Evolutionary conservation across 2,888 invertebrate species (phyloP), one percentile per base, ranked within the genome.

Genomic region (Heliconius ismenius): DNA sequence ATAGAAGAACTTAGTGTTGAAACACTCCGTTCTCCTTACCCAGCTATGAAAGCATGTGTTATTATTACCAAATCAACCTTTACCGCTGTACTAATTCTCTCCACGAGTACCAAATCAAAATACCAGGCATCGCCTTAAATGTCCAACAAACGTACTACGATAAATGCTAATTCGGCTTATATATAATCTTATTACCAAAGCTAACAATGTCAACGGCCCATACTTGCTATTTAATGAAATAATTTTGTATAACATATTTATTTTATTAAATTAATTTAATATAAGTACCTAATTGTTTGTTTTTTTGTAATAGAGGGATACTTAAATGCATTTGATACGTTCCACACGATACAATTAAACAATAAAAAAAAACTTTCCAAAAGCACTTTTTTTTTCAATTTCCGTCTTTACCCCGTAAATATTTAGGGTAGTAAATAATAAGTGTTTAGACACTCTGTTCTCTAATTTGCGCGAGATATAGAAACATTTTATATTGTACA

Each of bases 91-190:
- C 36, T 73, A 62, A 73, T 73, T 62, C 62, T 24, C 13, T 39
- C 62, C 15, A 73, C 39, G 24, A 73, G 62, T 62, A 60, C 72
- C 74, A 67, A 78, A 78, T 76, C 73, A 76, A 75, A 78, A 78
- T 76, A 76, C 78, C 78, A 62, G 74, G 54, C 78, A 67, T 36
- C 63, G 54, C 75, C 70, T 78, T 73, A 74, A 76, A 76, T 75
- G 78, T 74, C 54, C 54, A 76, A 74, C 76, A 43, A 58, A 63
- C 74, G 74, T 74, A 75, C 70, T 32, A 36, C 49, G 64, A 60
- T 74, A 73, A 76, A 76, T 76, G 65, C 72, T 74, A 72, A 76
- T 74, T 74, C 70, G 65, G 62, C 67, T 69, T 76, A 74, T 67
- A 75, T 76, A 78, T 72, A 67, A 62, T 67, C 26, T 65, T 26